Evolutionary conservation across 2,888 invertebrate species (phyloP).

Genomic region (Drosophila affinis): DNA sequence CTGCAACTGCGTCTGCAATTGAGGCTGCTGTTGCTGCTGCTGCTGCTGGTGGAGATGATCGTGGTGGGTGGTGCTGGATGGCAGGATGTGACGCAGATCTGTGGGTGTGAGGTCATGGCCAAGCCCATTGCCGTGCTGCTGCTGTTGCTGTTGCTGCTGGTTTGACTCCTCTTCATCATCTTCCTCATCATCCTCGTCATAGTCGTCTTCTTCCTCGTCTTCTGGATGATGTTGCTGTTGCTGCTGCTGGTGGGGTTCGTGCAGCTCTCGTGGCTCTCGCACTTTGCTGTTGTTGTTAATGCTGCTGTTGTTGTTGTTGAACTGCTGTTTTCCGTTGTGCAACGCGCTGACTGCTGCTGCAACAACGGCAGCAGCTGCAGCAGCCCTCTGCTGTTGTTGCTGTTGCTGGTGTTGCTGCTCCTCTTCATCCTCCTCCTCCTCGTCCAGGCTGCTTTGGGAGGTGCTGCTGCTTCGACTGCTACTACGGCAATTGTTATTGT

Average conservation of each 20-base stretch:
- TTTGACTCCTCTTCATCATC: conserved; percentile 14
- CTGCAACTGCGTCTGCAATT: conserved; percentile 20
- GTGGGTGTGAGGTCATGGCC: conserved; percentile 39
- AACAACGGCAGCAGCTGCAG: conserved; percentile 52
- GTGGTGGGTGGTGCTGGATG: not conserved
- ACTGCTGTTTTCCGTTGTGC: conserved; percentile 62
- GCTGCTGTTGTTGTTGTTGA: conserved; percentile 45
- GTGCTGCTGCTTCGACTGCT: conserved; percentile 40
- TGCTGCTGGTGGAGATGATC: conserved; percentile 26
- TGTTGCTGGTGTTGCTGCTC: conserved; percentile 38
- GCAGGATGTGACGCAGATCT: conserved; percentile 55
- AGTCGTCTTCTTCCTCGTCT: conserved; percentile 33
- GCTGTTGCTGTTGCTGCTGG: conserved; percentile 22
- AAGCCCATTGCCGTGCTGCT: conserved; percentile 33
- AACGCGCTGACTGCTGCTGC: conserved; percentile 63
- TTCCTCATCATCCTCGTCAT: conserved; percentile 28
- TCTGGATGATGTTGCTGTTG: conserved; percentile 22
- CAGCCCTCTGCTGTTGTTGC: conserved; percentile 41
- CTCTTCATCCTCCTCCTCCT: conserved; percentile 40
- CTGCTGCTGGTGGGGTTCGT: conserved; percentile 24
- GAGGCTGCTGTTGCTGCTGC: conserved; percentile 33
- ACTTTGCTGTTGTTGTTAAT: conserved; percentile 27
- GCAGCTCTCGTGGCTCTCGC: conserved; percentile 17
- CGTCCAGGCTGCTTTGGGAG: conserved; percentile 49
- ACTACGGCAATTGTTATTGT: conserved; percentile 38